These are phyloP conservation scores for Bradysia coprophila DNA, from an alignment of 1,140 invertebrate species.

Conservation along the genomic window DNA sequence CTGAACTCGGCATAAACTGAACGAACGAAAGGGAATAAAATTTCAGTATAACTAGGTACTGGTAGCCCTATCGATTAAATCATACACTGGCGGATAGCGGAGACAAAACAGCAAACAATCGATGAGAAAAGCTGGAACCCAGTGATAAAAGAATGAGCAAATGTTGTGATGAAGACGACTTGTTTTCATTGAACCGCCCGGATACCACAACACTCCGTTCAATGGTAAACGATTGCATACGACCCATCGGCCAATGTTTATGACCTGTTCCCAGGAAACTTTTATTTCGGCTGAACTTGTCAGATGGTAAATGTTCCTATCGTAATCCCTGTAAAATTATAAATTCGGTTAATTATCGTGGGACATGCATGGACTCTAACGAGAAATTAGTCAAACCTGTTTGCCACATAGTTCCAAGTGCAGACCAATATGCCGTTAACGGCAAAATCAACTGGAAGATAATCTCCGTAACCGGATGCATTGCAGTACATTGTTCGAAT, in stretches of 20 bases:
- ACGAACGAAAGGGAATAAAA: slow-evolving; percentile 5
- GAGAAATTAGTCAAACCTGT: too few relatives aligned
- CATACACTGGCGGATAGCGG: slow-evolving; percentile 69
- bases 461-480: slow-evolving; percentile 33
- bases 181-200: slow-evolving; percentile 73
- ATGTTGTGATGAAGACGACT: slow-evolving; percentile 55
- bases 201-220: slow-evolving; percentile 72
- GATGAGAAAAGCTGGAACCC: slow-evolving; percentile 64
- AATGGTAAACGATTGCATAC: slow-evolving; percentile 51
- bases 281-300: slow-evolving; percentile 61
- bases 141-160: slow-evolving; percentile 64
- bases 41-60: neutral
- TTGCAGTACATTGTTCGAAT: slow-evolving; percentile 46
- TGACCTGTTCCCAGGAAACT: slow-evolving; percentile 65
- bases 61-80: neutral
- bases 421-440: slow-evolving; percentile 56
- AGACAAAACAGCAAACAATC: slow-evolving; percentile 53
- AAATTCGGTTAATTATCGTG: too few relatives aligned
- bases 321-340: slow-evolving; percentile 18
- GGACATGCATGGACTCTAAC: too few relatives aligned
- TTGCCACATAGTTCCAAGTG: slow-evolving; percentile 39
- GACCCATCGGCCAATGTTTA: slow-evolving; percentile 60
- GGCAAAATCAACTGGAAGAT: slow-evolving; percentile 55
- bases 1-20: slow-evolving; percentile 51
- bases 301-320: slow-evolving; percentile 43